These are phyloP conservation scores for Pipistrellus kuhlii DNA, from an alignment of 2,797 vertebrate species.

Conservation along the genomic window DNA sequence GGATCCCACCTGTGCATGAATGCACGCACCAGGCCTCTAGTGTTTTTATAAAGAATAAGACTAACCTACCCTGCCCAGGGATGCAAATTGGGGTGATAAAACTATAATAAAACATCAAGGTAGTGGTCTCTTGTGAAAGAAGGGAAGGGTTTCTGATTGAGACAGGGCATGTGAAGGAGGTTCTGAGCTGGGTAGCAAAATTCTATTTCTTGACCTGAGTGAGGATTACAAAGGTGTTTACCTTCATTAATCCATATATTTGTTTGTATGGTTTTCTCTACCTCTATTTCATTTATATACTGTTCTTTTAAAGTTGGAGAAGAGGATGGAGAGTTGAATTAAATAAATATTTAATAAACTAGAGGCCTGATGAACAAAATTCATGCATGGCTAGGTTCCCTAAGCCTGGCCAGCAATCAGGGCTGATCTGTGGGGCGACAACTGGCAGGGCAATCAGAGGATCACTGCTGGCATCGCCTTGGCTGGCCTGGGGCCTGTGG, in stretches of 20 bases:
- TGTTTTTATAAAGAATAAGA: slow-evolving; percentile 30
- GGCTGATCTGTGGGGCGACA: no score
- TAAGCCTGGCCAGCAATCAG: no score
- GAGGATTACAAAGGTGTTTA: background rate
- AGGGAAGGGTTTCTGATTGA: background rate
- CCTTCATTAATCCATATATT: background rate
- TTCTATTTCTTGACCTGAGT: background rate
- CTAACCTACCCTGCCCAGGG: background rate
- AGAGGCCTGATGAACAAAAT: no score
- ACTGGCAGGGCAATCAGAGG: no score
- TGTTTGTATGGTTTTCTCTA: background rate
- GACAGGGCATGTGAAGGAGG: background rate
- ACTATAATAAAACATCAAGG: background rate
- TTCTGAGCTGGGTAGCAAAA: background rate
- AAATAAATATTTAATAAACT: slow-evolving; percentile 20
- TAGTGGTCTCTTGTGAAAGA: background rate
- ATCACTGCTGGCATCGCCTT: no score
- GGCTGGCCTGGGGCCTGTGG: no score
- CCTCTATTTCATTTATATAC: background rate
- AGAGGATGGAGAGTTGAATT: background rate
- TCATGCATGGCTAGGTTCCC: no score
- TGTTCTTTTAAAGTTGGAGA: background rate
- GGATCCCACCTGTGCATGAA: no score
- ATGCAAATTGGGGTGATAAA: background rate
- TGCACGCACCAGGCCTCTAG: no score